Conservation (phyloP, 2,113 vertebrate species). For the Chiloscyllium plagiosum region DNA sequence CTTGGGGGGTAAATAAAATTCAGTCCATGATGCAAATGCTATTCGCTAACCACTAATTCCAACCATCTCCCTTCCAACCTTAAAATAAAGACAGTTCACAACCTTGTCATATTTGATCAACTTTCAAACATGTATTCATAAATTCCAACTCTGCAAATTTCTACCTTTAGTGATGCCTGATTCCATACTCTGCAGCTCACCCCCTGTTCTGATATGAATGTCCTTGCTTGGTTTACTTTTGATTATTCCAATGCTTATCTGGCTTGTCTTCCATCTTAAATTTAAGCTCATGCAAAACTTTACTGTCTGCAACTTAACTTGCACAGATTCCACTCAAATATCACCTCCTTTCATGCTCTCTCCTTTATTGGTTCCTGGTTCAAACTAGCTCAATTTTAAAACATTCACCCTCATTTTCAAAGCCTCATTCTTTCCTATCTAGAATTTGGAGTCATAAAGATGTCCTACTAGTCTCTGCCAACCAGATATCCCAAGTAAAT, state of each 20-base stretch:
- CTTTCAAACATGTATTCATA: neutral
- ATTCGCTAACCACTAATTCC: neutral
- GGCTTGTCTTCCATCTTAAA: neutral
- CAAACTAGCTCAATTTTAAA: neutral
- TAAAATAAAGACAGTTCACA: neutral
- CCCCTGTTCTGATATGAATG: neutral
- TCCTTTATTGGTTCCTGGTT: neutral
- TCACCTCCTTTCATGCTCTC: neutral
- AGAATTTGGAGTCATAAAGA: too few species aligned
- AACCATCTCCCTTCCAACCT: neutral
- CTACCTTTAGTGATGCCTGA: neutral
- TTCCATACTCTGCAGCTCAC: neutral
- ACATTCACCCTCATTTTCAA: neutral
- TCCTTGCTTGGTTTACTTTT: neutral
- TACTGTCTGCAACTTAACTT: neutral
- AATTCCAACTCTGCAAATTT: neutral
- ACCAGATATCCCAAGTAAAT: too few species aligned
- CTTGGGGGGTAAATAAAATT: too few species aligned
- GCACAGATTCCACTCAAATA: neutral
- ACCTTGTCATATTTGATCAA: neutral
- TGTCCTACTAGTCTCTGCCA: too few species aligned
- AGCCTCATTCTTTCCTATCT: neutral
- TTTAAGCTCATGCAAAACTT: neutral
- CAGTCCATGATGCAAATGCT: neutral
- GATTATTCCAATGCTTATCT: neutral